These are phyloP conservation scores for Tholera decimalis DNA, from an alignment of 2,888 invertebrate species.

Conservation along the genomic window DNA sequence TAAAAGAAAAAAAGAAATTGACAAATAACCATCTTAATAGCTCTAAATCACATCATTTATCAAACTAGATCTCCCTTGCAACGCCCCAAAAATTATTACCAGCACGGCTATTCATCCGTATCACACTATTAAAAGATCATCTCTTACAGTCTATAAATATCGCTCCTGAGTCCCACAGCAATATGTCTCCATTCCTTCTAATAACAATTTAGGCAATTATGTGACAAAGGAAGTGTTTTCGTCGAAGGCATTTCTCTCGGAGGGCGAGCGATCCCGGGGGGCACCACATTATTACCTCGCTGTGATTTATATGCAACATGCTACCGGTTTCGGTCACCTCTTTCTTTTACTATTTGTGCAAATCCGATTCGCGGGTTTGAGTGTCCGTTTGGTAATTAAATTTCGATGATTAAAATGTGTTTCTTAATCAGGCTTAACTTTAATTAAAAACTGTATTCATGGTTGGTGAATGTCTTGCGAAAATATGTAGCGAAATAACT, in stretches of 20 bases:
- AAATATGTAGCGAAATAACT: neutral
- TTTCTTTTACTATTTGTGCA: slow-evolving; percentile 62
- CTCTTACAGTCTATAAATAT: slow-evolving; percentile 87
- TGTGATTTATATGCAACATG: slow-evolving; percentile 85
- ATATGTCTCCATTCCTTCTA: slow-evolving; percentile 91
- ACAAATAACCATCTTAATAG: slow-evolving; percentile 55
- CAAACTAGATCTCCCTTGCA: slow-evolving; percentile 62
- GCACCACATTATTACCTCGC: slow-evolving; percentile 85
- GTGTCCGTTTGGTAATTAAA: slow-evolving; percentile 49
- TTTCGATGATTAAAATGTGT: slow-evolving; percentile 37
- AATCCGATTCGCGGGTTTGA: slow-evolving; percentile 29
- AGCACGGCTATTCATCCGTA: slow-evolving; percentile 73
- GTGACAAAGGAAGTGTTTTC: slow-evolving; percentile 90
- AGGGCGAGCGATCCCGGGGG: slow-evolving; percentile 77
- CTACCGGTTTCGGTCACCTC: slow-evolving; percentile 77
- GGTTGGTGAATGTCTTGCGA: slow-evolving; percentile 15
- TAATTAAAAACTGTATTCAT: slow-evolving; percentile 39
- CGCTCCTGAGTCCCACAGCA: slow-evolving; percentile 76
- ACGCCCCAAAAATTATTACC: slow-evolving; percentile 69
- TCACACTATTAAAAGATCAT: slow-evolving; percentile 88
- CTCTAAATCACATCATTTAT: slow-evolving; percentile 62
- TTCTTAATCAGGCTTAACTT: slow-evolving; percentile 19
- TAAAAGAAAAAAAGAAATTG: slow-evolving; percentile 25
- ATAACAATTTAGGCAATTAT: slow-evolving; percentile 91
- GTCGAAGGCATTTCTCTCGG: slow-evolving; percentile 81